Evolutionary conservation across 2,888 invertebrate species (phyloP).

Genomic region (Melanargia galathea): DNA sequence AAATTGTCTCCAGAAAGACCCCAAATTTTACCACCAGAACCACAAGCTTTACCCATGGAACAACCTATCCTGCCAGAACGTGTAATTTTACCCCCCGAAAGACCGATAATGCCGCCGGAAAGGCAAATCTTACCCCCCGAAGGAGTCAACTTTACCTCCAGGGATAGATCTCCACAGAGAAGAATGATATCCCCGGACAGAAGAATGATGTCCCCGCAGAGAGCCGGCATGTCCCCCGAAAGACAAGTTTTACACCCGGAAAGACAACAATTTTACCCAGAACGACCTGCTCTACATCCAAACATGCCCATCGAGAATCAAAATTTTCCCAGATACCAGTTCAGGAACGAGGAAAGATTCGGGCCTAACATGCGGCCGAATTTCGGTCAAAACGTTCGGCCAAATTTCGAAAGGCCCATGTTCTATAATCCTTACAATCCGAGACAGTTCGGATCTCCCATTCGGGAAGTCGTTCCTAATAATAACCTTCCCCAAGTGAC

Average conservation of each 20-base stretch:
- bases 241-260: constrained; percentile 25
- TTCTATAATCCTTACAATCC: constrained; percentile 52
- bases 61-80: constrained; percentile 4
- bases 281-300: constrained; percentile 26
- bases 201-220: constrained; percentile 14
- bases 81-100: constrained; percentile 32
- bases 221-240: constrained; percentile 35
- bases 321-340: constrained; percentile 49
- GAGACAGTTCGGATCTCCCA: constrained; percentile 53
- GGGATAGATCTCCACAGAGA: background rate
- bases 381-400: constrained; percentile 45
- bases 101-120: constrained; percentile 40
- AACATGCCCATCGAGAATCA: constrained; percentile 30
- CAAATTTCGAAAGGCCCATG: constrained; percentile 56
- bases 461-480: constrained; percentile 57
- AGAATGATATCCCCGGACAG: constrained; percentile 5
- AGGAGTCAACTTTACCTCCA: background rate
- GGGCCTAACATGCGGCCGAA: constrained; percentile 45
- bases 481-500: constrained; percentile 66
- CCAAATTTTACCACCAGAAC: constrained; percentile 12
- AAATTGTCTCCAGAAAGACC: constrained; percentile 23
- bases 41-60: constrained; percentile 4
- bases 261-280: constrained; percentile 34
- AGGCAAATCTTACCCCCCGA: constrained; percentile 4
- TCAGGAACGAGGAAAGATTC: constrained; percentile 39